Percentiles rank a stretch among this genome's conserved stretches.
phyloP scores from a whole-genome alignment of 2,797 vertebrate genomes.

The Allobates femoralis region DNA sequence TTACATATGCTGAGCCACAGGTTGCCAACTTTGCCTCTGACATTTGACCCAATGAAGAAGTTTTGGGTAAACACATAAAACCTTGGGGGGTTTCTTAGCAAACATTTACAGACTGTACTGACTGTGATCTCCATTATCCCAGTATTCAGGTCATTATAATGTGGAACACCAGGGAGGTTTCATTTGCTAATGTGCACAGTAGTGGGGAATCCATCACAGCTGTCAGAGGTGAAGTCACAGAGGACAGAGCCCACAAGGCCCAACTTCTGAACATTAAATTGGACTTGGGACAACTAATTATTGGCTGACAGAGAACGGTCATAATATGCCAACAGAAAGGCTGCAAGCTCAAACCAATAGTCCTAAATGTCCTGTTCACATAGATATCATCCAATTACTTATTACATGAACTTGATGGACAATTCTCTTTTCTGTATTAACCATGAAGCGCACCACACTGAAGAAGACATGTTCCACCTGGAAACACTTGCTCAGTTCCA shows the following conservation, averaged over 20 bases:
- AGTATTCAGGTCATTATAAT: background rate
- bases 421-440: too few relatives aligned
- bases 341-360: too few relatives aligned
- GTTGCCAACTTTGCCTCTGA: background rate
- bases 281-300: background rate
- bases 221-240: background rate
- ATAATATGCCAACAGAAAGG: background rate
- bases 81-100: background rate
- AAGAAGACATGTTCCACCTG: background rate
- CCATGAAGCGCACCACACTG: too few relatives aligned
- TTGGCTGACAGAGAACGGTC: background rate
- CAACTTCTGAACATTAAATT: background rate
- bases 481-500: background rate
- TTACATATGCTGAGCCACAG: background rate
- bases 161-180: background rate
- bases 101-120: background rate
- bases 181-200: slow-evolving; percentile 2
- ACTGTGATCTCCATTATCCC: background rate
- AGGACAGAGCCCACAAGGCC: background rate
- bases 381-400: too few relatives aligned
- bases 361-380: too few relatives aligned
- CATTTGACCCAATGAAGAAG: background rate
- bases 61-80: background rate
- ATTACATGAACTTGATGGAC: too few relatives aligned
- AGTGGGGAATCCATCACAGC: background rate